Base-by-base conservation (phyloP, 2,888 invertebrate species). In the Athrips mouffetella region DNA sequence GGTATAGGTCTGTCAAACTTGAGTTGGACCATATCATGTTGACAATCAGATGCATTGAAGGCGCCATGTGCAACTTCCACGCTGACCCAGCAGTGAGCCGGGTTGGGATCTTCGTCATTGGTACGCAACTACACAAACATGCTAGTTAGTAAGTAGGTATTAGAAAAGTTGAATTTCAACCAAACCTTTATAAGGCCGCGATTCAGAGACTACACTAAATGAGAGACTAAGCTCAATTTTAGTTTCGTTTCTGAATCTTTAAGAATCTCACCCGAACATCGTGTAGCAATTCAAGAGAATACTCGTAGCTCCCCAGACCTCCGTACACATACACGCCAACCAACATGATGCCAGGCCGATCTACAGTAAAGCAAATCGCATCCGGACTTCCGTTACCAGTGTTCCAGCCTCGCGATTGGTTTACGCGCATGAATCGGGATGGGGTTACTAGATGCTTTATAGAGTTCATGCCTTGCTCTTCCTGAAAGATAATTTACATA, bases 341-440 rank as follows among this genome's bases (percentile, higher is more conserved):
- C 31, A 99, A 91, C 18, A 95, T 92, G 40, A 98, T 92, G 1
- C 98, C 98, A 0, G 94, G 90, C 15, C 94, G 91, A 84, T 99
- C 98, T 7, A 98, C 98, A 27, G 94, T 93, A 70, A 98, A 97
- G 66, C 96, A 96, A 64, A 99, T 95, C 0, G 98, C 98, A 83
- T 99, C 99, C 0, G 98, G 97, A 7, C 97, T 97, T 23, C 98
- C 98, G 75, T 97, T 97, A 2, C 98, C 97, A 0, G 98, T 97
- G 76, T 98, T 98, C 99, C 99, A 99, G 0, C 96, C 95, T 37
- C 97, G 92, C 42, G 94, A 94, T 59, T 94, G 93, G 75, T 97
- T 98, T 37, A 95, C 94, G 41, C 97, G 92, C 33, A 96, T 94
- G 78, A 98, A 99, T 20, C 98, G 91, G 27, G 95, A 94, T 0